phyloP scores from a whole-genome alignment of 2,113 vertebrate genomes.

The Proteles cristata region DNA sequence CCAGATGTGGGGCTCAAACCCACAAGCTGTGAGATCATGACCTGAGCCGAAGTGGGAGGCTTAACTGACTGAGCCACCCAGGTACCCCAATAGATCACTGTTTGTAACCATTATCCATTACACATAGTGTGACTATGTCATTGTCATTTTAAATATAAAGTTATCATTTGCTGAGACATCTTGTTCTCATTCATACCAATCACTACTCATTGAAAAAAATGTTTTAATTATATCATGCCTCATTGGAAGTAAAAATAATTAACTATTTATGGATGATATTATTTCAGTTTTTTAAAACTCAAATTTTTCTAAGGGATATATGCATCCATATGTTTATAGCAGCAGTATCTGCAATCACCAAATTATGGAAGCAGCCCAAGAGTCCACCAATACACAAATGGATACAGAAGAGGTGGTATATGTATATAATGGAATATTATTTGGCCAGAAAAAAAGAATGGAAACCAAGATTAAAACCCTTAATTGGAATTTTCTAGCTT shows the following conservation, averaged over 20 bases:
- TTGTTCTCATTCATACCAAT: conserved; percentile 45
- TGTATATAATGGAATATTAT: not conserved
- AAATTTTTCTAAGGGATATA: not conserved
- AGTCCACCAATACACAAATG: not conserved
- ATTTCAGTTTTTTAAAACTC: not conserved
- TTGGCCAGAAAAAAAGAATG: not conserved
- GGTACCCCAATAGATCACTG: not conserved
- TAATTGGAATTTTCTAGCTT: conserved; percentile 23
- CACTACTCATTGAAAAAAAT: not conserved
- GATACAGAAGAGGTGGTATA: not conserved
- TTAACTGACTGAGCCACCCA: too few species aligned
- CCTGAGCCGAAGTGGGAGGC: too few species aligned
- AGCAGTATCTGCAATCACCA: not conserved
- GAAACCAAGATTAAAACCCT: not conserved
- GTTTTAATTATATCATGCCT: conserved; percentile 17
- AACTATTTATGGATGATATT: not conserved
- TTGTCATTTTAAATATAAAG: conserved; percentile 38
- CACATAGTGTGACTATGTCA: not conserved
- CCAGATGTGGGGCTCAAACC: too few species aligned
- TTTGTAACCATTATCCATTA: not conserved
- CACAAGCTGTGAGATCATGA: too few species aligned
- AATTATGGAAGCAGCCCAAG: not conserved
- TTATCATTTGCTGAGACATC: not conserved
- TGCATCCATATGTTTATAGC: not conserved
- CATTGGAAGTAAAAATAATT: conserved; percentile 39